phyloP scores from a whole-genome alignment of 2,797 vertebrate species.

The Scolopax rusticola region DNA sequence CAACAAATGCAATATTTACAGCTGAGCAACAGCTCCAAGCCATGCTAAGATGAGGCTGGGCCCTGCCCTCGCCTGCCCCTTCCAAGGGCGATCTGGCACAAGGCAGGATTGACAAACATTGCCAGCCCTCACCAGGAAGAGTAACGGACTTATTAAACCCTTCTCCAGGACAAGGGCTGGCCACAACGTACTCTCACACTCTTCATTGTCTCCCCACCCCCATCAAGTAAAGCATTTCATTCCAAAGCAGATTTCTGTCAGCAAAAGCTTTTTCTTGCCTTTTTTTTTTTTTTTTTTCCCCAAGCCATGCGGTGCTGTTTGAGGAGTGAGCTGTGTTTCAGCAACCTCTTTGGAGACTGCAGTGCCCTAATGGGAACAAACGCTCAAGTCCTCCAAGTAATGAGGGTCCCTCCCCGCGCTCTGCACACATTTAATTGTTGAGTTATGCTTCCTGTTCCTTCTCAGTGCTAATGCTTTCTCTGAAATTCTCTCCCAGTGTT shows the following conservation, averaged over 20 bases:
- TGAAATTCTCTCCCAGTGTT: conserved; percentile 62
- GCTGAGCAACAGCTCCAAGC: not conserved
- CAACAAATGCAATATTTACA: not conserved
- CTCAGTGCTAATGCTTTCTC: conserved; percentile 51
- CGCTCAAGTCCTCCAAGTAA: conserved; percentile 15
- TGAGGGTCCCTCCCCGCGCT: not conserved
- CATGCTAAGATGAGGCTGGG: not conserved
- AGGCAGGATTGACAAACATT: not conserved
- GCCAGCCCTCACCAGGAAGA: not conserved
- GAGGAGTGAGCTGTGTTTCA: not conserved
- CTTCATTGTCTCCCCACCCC: not conserved
- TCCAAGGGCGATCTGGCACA: fast-evolving
- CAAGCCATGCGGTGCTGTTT: not conserved
- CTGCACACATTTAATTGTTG: conserved; percentile 47
- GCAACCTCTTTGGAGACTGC: not conserved
- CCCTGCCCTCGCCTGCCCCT: not conserved
- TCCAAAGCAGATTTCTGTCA: not conserved
- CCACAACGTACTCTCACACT: not conserved
- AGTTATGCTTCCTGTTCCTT: conserved; percentile 68
- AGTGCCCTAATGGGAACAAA: conserved; percentile 34
- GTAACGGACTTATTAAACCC: not conserved
- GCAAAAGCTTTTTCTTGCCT: not conserved
- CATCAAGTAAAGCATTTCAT: not conserved
- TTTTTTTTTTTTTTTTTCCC: not conserved
- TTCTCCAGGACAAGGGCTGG: not conserved